Evolutionary conservation across 2,797 vertebrate genomes (phyloP), one percentile per base, ranked within the genome.

Genomic region (Thaleichthys pacificus): DNA sequence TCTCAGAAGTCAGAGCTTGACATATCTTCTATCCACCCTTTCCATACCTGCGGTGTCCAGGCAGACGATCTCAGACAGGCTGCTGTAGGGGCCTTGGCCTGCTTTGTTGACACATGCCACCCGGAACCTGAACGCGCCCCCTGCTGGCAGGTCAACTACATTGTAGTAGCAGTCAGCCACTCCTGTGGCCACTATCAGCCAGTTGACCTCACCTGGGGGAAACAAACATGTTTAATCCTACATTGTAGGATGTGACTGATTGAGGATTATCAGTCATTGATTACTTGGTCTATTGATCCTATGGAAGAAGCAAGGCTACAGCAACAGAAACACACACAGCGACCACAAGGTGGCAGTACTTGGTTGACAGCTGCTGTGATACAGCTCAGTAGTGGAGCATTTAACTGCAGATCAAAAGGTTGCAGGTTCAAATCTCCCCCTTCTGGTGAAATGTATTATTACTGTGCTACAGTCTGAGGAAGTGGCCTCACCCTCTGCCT

Each of bases 81-180:
- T 94, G 87, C 97, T 99, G 88, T 97, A 98, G 17, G 95, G 96
- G 5, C 98, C 97, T 78, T 98, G 96, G 9, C 97, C 97, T 0
- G 97, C 97, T 72, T 97, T 98, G 84, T 98, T 99, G 65, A 94
- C 93, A 84, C 98, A 99, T 57, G 97, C 96, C 84, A 99, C 97
- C n/a, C 97, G 95, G 87, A 99, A 98, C 78, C 92, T 93, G 88
- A 94, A 89, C 0, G 91, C 22, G 66, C 91, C 83, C 5, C 95
- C 89, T 0, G 87, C 22, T 56, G 94, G 94, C 76, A 99, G 85
- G 60, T 97, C 95, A 0, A 90, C 94, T 76, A 96, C 96, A 0
- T 99, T 99, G 89, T 93, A 97, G 85, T 97, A 99, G 90, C 97
- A 99, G 88, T 99, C 97, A 0, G 88, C 78, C 26, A 99, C 95